phyloP scores from a whole-genome alignment of 2,888 invertebrate species.

The Opisthograptis luteolata region DNA sequence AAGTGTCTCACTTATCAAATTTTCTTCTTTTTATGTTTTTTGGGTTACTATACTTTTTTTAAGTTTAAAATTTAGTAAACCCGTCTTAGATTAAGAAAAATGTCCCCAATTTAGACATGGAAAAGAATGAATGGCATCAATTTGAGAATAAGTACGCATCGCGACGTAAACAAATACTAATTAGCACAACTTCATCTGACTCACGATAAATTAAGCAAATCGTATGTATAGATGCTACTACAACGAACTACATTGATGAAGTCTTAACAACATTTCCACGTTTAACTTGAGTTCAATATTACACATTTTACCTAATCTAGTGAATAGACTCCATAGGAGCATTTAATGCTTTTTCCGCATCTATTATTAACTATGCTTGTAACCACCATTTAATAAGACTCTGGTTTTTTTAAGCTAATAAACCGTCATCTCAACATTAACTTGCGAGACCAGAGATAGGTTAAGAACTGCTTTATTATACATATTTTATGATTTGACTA shows the following conservation, averaged over 20 bases:
- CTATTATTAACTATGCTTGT: slow-evolving; percentile 13
- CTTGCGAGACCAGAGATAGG: not conserved
- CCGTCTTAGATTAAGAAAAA: too few species aligned
- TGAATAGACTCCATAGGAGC: slow-evolving; percentile 2
- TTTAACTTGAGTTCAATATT: not conserved
- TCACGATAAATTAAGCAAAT: too few species aligned
- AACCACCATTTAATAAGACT: not conserved
- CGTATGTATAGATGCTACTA: too few species aligned
- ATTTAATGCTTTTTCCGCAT: slow-evolving; percentile 16
- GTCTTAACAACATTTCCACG: not conserved
- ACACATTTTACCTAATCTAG: not conserved
- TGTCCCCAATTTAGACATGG: slow-evolving; percentile 1
- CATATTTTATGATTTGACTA: not conserved
- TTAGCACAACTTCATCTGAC: too few species aligned
- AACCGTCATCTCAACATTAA: not conserved
- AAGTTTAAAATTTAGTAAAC: not conserved
- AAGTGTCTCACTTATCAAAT: too few species aligned
- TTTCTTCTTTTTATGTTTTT: not conserved
- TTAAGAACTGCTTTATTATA: slow-evolving; percentile 1
- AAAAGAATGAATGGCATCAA: too few species aligned
- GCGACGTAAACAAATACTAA: too few species aligned
- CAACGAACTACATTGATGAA: not conserved
- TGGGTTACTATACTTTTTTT: not conserved
- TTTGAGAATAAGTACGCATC: too few species aligned
- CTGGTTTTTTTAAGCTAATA: not conserved